phyloP scores from a whole-genome alignment of 1,140 invertebrate genomes.

The Drosophila pruinosa region DNA sequence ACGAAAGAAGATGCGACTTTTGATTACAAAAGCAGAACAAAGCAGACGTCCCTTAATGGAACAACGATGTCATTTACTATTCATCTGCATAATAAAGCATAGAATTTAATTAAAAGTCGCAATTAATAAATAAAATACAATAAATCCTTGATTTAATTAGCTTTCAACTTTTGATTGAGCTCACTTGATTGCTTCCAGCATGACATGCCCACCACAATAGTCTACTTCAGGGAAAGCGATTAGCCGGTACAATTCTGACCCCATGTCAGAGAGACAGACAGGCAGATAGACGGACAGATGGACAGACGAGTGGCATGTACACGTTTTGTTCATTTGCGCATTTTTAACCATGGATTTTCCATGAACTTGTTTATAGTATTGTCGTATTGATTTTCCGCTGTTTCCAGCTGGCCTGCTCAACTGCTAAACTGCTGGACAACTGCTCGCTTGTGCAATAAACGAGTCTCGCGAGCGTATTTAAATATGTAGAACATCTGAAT shows the following conservation, averaged over 20 bases:
- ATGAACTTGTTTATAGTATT: conserved; percentile 74
- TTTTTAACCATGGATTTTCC: conserved; percentile 46
- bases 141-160: not conserved
- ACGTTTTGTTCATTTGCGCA: conserved; percentile 42
- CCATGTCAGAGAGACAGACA: not conserved
- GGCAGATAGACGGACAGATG: not conserved
- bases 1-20: no score
- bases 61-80: no score
- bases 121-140: no score
- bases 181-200: not conserved
- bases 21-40: no score
- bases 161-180: not conserved
- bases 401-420: conserved; percentile 15
- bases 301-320: not conserved
- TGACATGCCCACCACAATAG: not conserved
- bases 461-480: not conserved
- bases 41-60: no score
- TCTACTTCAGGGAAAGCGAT: not conserved
- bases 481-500: not conserved
- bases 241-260: not conserved
- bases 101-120: no score
- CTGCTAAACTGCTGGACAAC: not conserved
- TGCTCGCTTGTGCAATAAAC: not conserved
- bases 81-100: not conserved
- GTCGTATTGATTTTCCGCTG: conserved; percentile 66